A percentile compares a stretch with the other conserved stretches of the same genome.
Evolutionary conservation across 2,888 invertebrate species (phyloP).

Genomic region (Pachliopta kotzebuea): DNA sequence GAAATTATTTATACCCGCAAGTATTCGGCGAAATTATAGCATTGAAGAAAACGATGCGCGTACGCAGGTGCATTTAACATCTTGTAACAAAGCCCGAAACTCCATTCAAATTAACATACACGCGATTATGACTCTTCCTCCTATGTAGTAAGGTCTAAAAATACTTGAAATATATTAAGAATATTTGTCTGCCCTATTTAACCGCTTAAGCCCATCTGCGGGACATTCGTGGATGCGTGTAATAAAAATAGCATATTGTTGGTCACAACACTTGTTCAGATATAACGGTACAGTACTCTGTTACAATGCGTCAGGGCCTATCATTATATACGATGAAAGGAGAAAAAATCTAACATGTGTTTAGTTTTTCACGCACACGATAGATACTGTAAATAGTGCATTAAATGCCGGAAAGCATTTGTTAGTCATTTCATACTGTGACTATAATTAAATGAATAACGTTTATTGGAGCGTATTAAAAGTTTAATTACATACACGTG

Average conservation of each 20-base stretch:
- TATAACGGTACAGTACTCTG: constrained; percentile 27
- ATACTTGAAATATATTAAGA: constrained; percentile 22
- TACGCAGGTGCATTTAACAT: constrained; percentile 57
- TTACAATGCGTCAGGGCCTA: constrained; percentile 4
- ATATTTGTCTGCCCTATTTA: constrained; percentile 31
- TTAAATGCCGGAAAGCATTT: not conserved
- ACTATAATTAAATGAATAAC: too few relatives aligned
- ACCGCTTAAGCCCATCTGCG: constrained; percentile 34
- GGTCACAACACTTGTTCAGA: constrained; percentile 21
- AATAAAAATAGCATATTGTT: constrained; percentile 23
- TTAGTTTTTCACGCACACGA: not conserved
- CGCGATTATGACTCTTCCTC: not conserved
- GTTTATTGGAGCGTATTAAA: too few relatives aligned
- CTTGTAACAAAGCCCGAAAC: constrained; percentile 12
- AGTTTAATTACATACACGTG: too few relatives aligned
- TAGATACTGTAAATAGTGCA: not conserved
- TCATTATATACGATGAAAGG: constrained; percentile 11
- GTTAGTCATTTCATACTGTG: too few relatives aligned
- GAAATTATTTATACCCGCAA: constrained; percentile 39
- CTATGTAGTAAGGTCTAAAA: constrained; percentile 34
- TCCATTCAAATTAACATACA: not conserved
- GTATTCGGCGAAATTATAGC: constrained; percentile 53
- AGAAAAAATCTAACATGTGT: not conserved
- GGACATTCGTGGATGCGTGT: constrained; percentile 8
- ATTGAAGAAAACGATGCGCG: constrained; percentile 43